A percentile compares a stretch with the other conserved stretches of the same genome.
Evolutionary conservation across 1,140 invertebrate species (phyloP).

Genomic region (Camponotus floridanus): DNA sequence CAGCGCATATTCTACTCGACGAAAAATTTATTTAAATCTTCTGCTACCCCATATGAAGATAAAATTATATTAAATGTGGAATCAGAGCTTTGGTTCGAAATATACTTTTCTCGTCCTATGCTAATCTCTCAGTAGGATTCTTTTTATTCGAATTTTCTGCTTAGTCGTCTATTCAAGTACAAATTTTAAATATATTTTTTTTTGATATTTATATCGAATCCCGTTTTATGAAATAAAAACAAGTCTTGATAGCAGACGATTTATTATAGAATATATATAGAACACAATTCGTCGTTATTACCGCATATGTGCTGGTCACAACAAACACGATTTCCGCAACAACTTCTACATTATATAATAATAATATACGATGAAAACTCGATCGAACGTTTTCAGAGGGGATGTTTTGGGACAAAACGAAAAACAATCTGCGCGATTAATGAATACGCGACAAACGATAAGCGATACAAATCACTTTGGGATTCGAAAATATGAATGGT

Average conservation of each 20-base stretch:
- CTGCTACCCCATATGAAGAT: neutral
- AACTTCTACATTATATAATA: conserved; percentile 49
- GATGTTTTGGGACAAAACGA: neutral
- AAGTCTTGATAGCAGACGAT: neutral
- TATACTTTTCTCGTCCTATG: conserved; percentile 2
- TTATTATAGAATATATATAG: neutral
- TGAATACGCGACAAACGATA: conserved; percentile 33
- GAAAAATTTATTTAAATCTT: conserved; percentile 6
- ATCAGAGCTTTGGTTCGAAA: neutral
- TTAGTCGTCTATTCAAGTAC: neutral
- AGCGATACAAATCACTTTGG: conserved; percentile 55
- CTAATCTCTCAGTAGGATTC: neutral
- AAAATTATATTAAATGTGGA: conserved; percentile 8
- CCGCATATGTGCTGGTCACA: neutral
- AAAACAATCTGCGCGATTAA: conserved; percentile 32
- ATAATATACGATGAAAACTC: conserved; percentile 44
- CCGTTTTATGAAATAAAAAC: conserved; percentile 1
- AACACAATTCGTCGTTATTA: conserved; percentile 28
- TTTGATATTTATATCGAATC: neutral
- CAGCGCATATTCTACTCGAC: neutral
- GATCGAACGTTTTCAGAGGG: conserved; percentile 38
- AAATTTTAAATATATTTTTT: neutral
- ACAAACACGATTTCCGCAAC: conserved; percentile 45
- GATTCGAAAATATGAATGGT: conserved; percentile 38
- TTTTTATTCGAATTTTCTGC: neutral